Conservation (phyloP, 1,140 invertebrate genomes). For the Drosophila nigrodunni region DNA sequence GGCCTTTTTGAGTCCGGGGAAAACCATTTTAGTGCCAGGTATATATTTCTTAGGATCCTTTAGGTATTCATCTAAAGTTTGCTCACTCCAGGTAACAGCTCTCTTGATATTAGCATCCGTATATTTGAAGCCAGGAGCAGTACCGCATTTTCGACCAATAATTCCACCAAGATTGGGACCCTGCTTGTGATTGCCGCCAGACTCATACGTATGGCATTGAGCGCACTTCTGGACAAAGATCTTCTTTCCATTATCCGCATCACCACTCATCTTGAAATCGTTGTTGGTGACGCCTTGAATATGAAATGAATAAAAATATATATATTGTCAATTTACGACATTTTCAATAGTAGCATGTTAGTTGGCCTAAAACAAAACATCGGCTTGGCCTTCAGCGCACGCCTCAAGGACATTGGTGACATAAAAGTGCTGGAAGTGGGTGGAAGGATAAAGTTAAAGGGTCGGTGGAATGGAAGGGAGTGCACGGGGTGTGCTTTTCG, state of each 20-base stretch:
- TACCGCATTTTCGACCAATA: conserved; percentile 94
- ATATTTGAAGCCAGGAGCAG: conserved; percentile 91
- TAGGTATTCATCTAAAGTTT: conserved; percentile 88
- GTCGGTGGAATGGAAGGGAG: neutral
- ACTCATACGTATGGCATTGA: conserved; percentile 95
- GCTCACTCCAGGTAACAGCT: conserved; percentile 86
- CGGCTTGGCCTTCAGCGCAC: conserved; percentile 42
- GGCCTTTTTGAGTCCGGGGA: conserved; percentile 92
- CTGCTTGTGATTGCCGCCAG: conserved; percentile 93
- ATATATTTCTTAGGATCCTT: conserved; percentile 93
- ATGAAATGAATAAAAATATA: neutral
- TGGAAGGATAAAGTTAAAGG: no score
- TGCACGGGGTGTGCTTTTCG: conserved; percentile 9
- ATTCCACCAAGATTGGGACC: conserved; percentile 95
- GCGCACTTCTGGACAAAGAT: conserved; percentile 94
- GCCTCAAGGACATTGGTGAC: conserved; percentile 57
- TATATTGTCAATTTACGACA: conserved; percentile 15
- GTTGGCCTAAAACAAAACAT: conserved; percentile 15
- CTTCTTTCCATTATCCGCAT: conserved; percentile 95
- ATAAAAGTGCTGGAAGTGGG: neutral
- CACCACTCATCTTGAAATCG: conserved; percentile 69
- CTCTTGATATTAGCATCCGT: conserved; percentile 95
- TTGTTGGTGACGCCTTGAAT: conserved; percentile 11
- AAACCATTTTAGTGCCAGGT: conserved; percentile 94
- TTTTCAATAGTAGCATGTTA: conserved; percentile 6